phyloP scores from a whole-genome alignment of 2,113 vertebrate genomes.

The Nothoprocta perdicaria region DNA sequence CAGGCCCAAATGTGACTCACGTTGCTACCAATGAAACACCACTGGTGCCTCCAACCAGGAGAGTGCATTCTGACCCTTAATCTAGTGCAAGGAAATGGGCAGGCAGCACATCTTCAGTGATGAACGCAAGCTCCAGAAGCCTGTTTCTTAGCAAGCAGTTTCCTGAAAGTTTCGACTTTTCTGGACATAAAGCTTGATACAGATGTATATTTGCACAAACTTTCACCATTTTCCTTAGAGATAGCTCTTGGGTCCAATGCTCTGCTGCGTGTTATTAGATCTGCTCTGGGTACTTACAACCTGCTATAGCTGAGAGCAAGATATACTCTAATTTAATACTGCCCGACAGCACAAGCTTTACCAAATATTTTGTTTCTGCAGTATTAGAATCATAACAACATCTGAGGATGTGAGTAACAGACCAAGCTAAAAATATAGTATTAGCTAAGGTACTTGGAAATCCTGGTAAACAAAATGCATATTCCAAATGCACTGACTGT shows the following conservation, averaged over 20 bases:
- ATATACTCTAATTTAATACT: conserved; percentile 58
- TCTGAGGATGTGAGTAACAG: conserved; percentile 39
- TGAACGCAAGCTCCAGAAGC: neutral
- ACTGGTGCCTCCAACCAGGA: neutral
- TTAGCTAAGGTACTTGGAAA: neutral
- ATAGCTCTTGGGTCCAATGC: conserved; percentile 45
- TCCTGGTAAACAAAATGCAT: neutral
- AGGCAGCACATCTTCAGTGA: neutral
- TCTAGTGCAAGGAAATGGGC: neutral
- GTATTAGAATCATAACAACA: conserved; percentile 36
- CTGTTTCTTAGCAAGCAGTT: conserved; percentile 25
- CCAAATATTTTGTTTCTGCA: conserved; percentile 52
- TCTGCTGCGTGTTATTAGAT: conserved; percentile 57
- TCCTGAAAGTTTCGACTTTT: conserved; percentile 48
- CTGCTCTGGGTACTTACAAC: conserved; percentile 47
- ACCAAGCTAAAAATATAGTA: conserved; percentile 22
- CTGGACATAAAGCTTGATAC: conserved; percentile 10
- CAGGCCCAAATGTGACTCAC: neutral
- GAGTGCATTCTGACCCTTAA: neutral
- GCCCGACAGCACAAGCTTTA: conserved; percentile 36
- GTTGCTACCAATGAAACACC: neutral
- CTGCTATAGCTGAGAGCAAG: conserved; percentile 59
- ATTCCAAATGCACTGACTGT: conserved; percentile 5
- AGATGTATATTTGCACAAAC: neutral
- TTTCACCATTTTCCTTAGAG: conserved; percentile 35